Evolutionary conservation across 2,113 vertebrate genomes (phyloP).

Genomic region (Paracanthobrama guichenoti): DNA sequence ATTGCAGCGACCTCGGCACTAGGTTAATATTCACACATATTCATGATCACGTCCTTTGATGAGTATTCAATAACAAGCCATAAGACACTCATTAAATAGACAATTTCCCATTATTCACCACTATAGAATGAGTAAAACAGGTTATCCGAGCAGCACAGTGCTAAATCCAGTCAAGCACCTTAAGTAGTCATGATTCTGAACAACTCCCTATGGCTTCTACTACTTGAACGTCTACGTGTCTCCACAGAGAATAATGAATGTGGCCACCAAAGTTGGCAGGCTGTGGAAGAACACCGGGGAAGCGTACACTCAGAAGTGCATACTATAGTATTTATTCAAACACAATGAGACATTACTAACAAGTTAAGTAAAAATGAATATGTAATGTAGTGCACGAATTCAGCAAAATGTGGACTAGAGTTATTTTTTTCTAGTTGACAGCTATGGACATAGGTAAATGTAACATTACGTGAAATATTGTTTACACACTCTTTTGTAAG

Average conservation of each 20-base stretch:
- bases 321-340: slow-evolving; percentile 37
- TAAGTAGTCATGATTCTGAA: slow-evolving; percentile 45
- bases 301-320: slow-evolving; percentile 55
- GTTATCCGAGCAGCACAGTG: slow-evolving; percentile 24
- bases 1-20: background rate
- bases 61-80: slow-evolving; percentile 26
- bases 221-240: slow-evolving; percentile 7
- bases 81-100: slow-evolving; percentile 35
- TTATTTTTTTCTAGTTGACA: no score
- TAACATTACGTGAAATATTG: no score
- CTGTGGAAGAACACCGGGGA: slow-evolving; percentile 37
- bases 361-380: no score
- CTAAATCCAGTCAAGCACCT: slow-evolving; percentile 23
- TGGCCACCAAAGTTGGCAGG: slow-evolving; percentile 46
- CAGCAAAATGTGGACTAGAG: no score
- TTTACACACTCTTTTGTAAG: no score
- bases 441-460: no score
- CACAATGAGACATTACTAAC: no score
- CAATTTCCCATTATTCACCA: slow-evolving; percentile 37
- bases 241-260: slow-evolving; percentile 59
- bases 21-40: slow-evolving; percentile 27
- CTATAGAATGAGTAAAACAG: slow-evolving; percentile 12
- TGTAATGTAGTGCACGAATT: no score
- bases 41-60: slow-evolving; percentile 24
- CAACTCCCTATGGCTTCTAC: slow-evolving; percentile 36